phyloP scores from a whole-genome alignment of 2,888 invertebrate species.

The Nemoura dubitans region DNA sequence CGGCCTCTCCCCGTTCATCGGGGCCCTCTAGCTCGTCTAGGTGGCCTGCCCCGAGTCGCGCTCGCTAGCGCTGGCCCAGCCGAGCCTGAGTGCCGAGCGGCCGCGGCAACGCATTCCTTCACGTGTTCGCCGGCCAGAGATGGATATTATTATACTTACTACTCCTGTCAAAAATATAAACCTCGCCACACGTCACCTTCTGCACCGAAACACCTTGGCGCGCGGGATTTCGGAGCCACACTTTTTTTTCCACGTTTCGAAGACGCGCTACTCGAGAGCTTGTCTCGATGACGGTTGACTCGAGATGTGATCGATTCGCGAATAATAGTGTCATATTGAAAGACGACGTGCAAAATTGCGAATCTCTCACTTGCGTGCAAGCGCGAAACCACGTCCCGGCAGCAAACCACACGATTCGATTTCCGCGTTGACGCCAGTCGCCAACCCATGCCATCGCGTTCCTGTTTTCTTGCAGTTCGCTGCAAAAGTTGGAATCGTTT shows the following conservation, averaged over 20 bases:
- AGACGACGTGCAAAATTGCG: background rate
- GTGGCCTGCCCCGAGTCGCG: background rate
- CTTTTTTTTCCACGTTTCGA: background rate
- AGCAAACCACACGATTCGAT: background rate
- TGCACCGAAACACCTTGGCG: conserved; percentile 27
- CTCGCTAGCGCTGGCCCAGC: background rate
- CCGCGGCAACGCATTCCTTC: conserved; percentile 42
- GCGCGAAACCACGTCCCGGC: background rate
- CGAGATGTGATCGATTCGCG: background rate
- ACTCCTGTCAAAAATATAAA: conserved; percentile 45
- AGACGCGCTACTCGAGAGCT: background rate
- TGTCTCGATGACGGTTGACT: background rate
- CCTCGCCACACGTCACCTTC: conserved; percentile 19
- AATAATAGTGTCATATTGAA: background rate
- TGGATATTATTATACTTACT: conserved; percentile 47
- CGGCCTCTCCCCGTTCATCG: background rate
- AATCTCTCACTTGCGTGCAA: background rate
- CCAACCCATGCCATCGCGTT: too few relatives aligned
- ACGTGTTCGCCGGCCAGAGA: conserved; percentile 32
- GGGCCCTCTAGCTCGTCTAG: background rate
- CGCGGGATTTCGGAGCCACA: background rate
- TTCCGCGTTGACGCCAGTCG: background rate
- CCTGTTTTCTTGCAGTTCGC: background rate
- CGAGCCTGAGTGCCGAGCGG: background rate
- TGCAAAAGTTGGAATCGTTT: background rate